These are phyloP conservation scores for Drosophila paracracens DNA, from an alignment of 2,888 invertebrate genomes.

Conservation along the genomic window DNA sequence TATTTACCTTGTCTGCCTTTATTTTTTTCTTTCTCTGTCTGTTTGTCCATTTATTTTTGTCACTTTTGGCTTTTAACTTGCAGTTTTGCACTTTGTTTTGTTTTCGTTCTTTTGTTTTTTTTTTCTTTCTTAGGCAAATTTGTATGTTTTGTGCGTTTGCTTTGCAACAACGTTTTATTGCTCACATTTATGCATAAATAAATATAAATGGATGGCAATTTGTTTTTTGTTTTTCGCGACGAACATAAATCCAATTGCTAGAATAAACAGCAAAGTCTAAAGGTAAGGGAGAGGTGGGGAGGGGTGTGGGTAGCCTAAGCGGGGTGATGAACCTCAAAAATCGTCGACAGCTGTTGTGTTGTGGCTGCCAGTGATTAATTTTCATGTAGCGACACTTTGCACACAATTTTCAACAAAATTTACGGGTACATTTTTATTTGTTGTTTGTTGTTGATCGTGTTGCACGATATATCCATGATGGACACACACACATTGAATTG, in stretches of 20 bases:
- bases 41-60: conserved; percentile 22
- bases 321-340: conserved; percentile 43
- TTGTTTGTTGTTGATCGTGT: conserved; percentile 5
- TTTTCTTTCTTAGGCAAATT: conserved; percentile 43
- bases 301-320: neutral
- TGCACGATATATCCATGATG: conserved; percentile 41
- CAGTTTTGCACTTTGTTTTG: conserved; percentile 42
- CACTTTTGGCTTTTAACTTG: conserved; percentile 51
- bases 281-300: neutral
- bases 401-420: conserved; percentile 53
- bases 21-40: conserved; percentile 41
- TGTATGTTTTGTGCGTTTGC: conserved; percentile 60
- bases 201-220: conserved; percentile 32
- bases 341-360: conserved; percentile 48
- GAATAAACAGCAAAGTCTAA: conserved; percentile 46
- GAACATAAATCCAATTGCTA: conserved; percentile 68
- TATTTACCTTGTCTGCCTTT: conserved; percentile 74
- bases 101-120: conserved; percentile 18
- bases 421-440: conserved; percentile 25
- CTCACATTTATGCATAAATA: conserved; percentile 46
- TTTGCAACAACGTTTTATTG: conserved; percentile 49
- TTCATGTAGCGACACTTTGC: conserved; percentile 48
- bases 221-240: conserved; percentile 47
- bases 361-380: conserved; percentile 61
- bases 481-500: conserved; percentile 47